Percentiles rank a stretch among this genome's conserved stretches.
Conservation (phyloP, 2,113 vertebrate species). For the Sprattus sprattus region DNA sequence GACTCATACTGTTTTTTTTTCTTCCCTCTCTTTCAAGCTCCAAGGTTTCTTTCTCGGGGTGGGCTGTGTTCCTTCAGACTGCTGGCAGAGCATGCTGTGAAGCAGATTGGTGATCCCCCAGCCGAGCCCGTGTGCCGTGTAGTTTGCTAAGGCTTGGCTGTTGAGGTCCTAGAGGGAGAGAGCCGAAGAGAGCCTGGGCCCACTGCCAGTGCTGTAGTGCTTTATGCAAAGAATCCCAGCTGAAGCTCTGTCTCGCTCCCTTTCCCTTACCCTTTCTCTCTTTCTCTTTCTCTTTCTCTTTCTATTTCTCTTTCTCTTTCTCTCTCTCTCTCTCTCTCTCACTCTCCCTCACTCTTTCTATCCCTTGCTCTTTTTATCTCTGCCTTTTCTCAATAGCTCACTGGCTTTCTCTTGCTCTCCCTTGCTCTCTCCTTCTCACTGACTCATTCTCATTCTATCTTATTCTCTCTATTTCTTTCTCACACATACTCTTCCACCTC, state of each 20-base stretch:
- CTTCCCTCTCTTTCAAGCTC: neutral
- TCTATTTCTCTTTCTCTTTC: neutral
- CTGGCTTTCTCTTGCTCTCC: neutral
- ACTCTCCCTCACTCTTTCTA: neutral
- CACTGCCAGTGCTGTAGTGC: constrained; percentile 20
- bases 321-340: neutral
- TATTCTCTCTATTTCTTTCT: neutral
- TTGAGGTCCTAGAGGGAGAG: constrained; percentile 17
- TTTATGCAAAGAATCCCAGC: constrained; percentile 25
- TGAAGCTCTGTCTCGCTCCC: neutral
- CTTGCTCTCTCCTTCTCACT: neutral
- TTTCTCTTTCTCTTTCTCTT: neutral
- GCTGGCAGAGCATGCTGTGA: constrained; percentile 9
- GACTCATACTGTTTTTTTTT: neutral
- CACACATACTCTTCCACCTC: neutral
- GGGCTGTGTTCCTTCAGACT: constrained; percentile 19
- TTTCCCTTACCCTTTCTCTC: neutral
- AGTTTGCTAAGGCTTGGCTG: constrained; percentile 26
- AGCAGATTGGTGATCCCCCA: constrained; percentile 30
- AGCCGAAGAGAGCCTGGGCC: constrained; percentile 31
- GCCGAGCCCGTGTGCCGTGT: constrained; percentile 14
- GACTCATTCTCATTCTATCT: neutral
- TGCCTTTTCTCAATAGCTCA: neutral
- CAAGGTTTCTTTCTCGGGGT: constrained; percentile 2
- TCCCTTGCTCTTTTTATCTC: neutral